phyloP scores from a whole-genome alignment of 1,140 invertebrate genomes.

The Aphaenogaster ashmeadi region DNA sequence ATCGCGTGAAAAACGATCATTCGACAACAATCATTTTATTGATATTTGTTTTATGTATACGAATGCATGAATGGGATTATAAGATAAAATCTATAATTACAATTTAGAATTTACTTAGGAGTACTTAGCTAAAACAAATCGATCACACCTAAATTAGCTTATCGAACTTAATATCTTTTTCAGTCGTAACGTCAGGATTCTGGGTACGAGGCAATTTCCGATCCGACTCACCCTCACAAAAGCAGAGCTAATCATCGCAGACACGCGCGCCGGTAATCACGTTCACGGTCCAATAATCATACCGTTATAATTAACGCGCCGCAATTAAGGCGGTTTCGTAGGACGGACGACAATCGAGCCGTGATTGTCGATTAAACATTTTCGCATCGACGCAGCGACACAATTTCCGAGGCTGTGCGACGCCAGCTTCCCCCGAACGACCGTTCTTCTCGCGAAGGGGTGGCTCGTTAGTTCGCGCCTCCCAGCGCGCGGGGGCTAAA shows the following conservation, averaged over 20 bases:
- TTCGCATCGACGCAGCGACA: conserved; percentile 67
- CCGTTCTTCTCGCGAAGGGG: background rate
- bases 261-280: conserved; percentile 72
- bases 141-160: background rate
- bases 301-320: conserved; percentile 82
- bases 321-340: conserved; percentile 80
- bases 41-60: background rate
- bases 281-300: conserved; percentile 81
- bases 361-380: conserved; percentile 80
- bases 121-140: background rate
- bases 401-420: conserved; percentile 61
- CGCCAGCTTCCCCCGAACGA: background rate
- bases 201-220: conserved; percentile 46
- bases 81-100: background rate
- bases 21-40: background rate
- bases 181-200: conserved; percentile 32
- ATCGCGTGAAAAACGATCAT: background rate
- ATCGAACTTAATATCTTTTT: conserved; percentile 26
- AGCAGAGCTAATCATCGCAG: conserved; percentile 82
- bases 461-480: conserved; percentile 43
- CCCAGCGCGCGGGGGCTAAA: conserved; percentile 15
- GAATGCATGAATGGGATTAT: background rate
- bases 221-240: conserved; percentile 74
- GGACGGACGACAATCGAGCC: conserved; percentile 75
- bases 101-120: background rate